A percentile compares a stretch with the other conserved stretches of the same genome.
phyloP scores from a whole-genome alignment of 1,140 invertebrate genomes.

The Planococcus citri region DNA sequence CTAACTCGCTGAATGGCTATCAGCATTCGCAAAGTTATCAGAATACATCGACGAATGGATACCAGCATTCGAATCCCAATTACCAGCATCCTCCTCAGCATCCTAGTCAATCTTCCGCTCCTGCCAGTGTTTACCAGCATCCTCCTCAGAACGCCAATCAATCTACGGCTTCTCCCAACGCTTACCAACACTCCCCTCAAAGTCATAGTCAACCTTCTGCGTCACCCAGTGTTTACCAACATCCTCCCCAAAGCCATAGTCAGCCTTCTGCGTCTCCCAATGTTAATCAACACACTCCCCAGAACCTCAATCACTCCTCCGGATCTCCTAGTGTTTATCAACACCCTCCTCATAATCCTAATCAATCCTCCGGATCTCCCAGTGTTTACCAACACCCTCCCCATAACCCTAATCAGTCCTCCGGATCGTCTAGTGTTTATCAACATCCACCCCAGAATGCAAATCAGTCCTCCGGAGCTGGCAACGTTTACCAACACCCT shows the following conservation, averaged over 20 bases:
- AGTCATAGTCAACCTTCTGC: too few species aligned
- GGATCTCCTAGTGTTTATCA: too few species aligned
- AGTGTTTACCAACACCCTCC: neutral
- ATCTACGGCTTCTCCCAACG: neutral
- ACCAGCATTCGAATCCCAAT: neutral
- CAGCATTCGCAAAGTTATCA: neutral
- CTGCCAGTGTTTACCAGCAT: neutral
- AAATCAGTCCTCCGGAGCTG: neutral
- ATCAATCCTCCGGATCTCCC: too few species aligned
- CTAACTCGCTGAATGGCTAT: neutral
- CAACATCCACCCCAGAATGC: neutral
- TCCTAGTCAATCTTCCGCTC: neutral
- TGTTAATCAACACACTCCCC: too few species aligned
- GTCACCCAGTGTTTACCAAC: too few species aligned
- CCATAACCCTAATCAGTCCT: neutral
- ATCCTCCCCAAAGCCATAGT: too few species aligned
- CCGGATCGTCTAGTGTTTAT: neutral
- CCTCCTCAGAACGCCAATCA: neutral
- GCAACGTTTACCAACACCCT: slow-evolving; percentile 29
- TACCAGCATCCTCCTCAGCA: neutral
- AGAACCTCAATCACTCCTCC: slow-evolving; percentile 29
- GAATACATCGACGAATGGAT: neutral
- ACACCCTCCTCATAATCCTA: slow-evolving; percentile 21
- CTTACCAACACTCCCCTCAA: slow-evolving; percentile 30
- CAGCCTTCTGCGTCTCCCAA: too few species aligned